These are phyloP conservation scores for Pogonognathellus flavescens DNA, from an alignment of 1,140 invertebrate genomes.

Conservation along the genomic window DNA sequence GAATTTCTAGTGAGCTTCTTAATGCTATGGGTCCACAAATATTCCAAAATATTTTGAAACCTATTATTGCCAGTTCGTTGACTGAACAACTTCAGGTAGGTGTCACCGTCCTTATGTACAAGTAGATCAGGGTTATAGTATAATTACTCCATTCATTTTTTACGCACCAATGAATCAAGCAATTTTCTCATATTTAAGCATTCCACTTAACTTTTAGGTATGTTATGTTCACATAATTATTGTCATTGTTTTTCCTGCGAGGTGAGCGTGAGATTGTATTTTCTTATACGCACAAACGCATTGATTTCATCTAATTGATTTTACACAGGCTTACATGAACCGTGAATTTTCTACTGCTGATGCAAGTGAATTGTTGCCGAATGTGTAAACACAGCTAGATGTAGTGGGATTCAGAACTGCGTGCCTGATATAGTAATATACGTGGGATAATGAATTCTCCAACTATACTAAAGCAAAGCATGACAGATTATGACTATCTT, in stretches of 20 bases:
- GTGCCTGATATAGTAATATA: too few relatives aligned
- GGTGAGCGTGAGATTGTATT: neutral
- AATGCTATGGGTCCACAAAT: constrained; percentile 54
- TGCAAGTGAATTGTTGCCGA: neutral
- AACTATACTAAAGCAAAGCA: too few relatives aligned
- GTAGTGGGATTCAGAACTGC: too few relatives aligned
- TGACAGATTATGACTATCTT: too few relatives aligned
- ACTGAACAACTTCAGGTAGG: constrained; percentile 53
- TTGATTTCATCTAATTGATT: neutral
- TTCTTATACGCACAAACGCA: neutral
- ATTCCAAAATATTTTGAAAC: constrained; percentile 54
- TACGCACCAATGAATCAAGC: too few relatives aligned
- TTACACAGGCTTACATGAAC: neutral
- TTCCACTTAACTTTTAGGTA: too few relatives aligned
- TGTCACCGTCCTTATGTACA: neutral
- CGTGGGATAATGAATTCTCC: too few relatives aligned
- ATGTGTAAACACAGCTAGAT: neutral
- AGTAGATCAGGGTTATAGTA: too few relatives aligned
- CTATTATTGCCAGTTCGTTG: constrained; percentile 46
- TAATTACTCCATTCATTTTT: too few relatives aligned
- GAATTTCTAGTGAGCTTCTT: constrained; percentile 49
- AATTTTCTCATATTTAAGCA: too few relatives aligned
- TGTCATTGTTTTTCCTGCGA: neutral
- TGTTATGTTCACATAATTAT: neutral
- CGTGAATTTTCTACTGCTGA: neutral